Evolutionary conservation across 2,888 invertebrate genomes (phyloP), one percentile per base, ranked within the genome.

Genomic region (Temnothorax unifasciatus): DNA sequence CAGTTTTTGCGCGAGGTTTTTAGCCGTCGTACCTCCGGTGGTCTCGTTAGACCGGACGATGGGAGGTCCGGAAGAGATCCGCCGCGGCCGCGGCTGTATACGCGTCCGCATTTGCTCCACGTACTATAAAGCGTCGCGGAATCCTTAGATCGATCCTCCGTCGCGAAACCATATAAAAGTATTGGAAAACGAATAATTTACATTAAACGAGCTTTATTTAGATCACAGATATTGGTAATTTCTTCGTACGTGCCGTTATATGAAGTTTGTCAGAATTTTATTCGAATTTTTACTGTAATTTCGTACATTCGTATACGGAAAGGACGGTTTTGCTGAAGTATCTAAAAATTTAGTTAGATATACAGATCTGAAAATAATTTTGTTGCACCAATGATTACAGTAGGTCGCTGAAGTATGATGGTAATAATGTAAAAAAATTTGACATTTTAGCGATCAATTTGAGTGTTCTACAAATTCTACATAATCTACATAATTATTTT

Each of bases 41-140:
- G 91, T 90, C 90, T 90, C 90, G 91, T 90, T 90, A 90, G 87
- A 90, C 82, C 25, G 82, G 86, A 90, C 90, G 59, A 87, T 90
- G 90, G 90, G 90, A 90, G 91, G 90, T 90, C 90, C 85, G 77
- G 66, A 75, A 83, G 88, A 88, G 81, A 90, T 73, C 44, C 79
- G 38, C 73, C 25, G 47, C 38, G 38, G 8, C 21, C 11, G 18
- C 52, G 38, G 8, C 41, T 38, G 54, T 54, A 59, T 18, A 15
- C 57, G 57, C 54, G 21, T 59, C 11, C 21, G 59, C 59, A 29
- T 69, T 77, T 69, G 59, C 13, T 81, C 25, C 73, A 11, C 73
- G 44, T 69, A 69, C 9, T 11, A 59, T 18, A 47, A 34, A 38
- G n/a, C 61, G n/a, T 64, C 21, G 25, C 52, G n/a, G 13, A 44